Percentiles rank a stretch among this genome's conserved stretches.
Conservation (phyloP, 2,113 vertebrate genomes). For the Pteropus alecto region DNA sequence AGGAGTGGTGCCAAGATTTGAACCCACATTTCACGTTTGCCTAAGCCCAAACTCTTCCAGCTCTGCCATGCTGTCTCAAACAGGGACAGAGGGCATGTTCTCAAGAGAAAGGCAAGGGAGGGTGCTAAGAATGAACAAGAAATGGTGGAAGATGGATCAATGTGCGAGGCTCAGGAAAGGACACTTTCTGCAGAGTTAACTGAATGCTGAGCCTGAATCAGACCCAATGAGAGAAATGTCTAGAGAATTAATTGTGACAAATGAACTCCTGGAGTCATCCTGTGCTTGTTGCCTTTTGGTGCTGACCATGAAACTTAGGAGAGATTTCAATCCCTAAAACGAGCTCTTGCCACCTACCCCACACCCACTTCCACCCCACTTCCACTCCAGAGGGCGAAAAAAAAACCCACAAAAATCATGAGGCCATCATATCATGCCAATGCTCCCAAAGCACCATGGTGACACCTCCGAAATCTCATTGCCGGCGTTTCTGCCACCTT, state of each 20-base stretch:
- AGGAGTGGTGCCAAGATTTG: too few relatives aligned
- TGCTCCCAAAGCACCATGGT: background rate
- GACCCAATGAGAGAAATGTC: background rate
- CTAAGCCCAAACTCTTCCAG: background rate
- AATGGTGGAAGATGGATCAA: background rate
- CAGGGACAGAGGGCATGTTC: background rate
- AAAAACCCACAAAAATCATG: background rate
- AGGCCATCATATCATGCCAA: background rate
- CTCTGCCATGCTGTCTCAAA: background rate
- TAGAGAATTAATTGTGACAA: background rate
- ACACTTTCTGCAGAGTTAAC: background rate
- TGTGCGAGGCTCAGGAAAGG: rapidly evolving
- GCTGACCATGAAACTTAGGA: background rate
- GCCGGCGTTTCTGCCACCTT: background rate
- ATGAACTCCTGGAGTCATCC: background rate
- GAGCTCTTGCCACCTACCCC: background rate
- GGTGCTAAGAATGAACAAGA: background rate
- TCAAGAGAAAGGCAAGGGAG: background rate
- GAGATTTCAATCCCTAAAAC: background rate
- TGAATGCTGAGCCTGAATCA: background rate
- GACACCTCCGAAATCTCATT: background rate
- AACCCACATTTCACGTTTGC: background rate
- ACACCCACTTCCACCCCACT: background rate
- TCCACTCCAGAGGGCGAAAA: background rate
- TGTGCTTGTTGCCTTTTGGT: background rate